Conservation (phyloP, 2,797 vertebrate genomes). For the Numenius phaeopus region DNA sequence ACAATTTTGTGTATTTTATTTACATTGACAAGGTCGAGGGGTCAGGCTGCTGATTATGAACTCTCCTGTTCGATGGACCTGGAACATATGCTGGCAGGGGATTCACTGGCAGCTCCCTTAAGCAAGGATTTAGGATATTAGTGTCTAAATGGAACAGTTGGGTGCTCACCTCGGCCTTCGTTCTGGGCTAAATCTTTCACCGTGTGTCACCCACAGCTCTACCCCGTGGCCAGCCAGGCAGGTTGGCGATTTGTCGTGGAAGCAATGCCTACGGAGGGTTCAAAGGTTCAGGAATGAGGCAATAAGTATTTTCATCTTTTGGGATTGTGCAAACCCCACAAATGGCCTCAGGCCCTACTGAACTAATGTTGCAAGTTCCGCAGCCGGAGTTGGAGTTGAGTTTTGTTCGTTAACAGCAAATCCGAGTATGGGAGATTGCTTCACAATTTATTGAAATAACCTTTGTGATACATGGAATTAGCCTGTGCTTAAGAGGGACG, state of each 20-base stretch:
- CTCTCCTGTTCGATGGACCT: neutral
- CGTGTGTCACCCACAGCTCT: neutral
- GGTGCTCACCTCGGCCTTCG: neutral
- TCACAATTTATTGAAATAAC: neutral
- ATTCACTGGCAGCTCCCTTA: slow-evolving; percentile 23
- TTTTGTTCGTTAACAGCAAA: neutral
- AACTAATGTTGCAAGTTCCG: neutral
- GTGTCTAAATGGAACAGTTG: neutral
- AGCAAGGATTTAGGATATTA: neutral
- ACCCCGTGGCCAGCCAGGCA: neutral
- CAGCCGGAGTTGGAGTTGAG: neutral
- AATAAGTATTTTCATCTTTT: neutral
- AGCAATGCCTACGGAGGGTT: neutral
- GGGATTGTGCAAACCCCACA: neutral
- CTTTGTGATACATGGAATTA: neutral
- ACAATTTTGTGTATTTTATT: neutral
- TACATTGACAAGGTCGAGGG: neutral
- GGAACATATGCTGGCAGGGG: slow-evolving; percentile 22
- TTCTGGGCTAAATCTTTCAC: neutral
- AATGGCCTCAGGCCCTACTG: neutral
- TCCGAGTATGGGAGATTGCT: neutral
- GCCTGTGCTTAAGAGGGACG: neutral
- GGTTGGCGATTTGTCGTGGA: neutral
- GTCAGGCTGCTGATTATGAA: neutral
- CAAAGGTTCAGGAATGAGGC: slow-evolving; percentile 33